Conservation (phyloP, 1,140 invertebrate species). For the Drosophila triauraria region DNA sequence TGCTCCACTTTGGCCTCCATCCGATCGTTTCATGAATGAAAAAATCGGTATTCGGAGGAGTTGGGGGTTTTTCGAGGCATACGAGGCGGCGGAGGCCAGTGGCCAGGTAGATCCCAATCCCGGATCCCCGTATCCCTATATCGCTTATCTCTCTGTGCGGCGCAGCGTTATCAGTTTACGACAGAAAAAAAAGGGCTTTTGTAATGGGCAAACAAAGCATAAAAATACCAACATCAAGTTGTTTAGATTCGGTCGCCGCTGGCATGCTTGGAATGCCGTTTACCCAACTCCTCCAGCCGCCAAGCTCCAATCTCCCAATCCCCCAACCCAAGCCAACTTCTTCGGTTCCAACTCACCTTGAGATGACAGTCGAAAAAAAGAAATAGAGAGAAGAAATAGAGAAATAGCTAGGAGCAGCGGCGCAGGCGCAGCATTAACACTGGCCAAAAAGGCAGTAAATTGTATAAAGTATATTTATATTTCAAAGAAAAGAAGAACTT, state of each 20-base stretch:
- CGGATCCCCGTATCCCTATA: neutral
- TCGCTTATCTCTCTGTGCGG: constrained; percentile 24
- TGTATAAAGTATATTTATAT: neutral
- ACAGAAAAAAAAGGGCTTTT: constrained; percentile 58
- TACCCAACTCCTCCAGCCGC: constrained; percentile 27
- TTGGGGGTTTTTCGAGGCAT: neutral
- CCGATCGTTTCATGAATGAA: constrained; percentile 57
- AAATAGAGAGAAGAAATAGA: constrained; percentile 43
- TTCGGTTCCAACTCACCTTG: constrained; percentile 40
- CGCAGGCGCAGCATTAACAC: constrained; percentile 30
- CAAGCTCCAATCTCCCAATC: constrained; percentile 6
- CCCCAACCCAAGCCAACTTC: neutral
- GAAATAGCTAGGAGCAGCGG: constrained; percentile 11
- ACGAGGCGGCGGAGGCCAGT: constrained; percentile 6
- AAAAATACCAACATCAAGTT: constrained; percentile 72
- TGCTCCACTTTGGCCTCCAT: constrained; percentile 67
- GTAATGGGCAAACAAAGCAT: constrained; percentile 76
- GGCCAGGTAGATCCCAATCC: constrained; percentile 20
- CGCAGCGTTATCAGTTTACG: constrained; percentile 43
- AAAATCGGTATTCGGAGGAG: constrained; percentile 5
- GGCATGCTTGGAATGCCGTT: constrained; percentile 73
- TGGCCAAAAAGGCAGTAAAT: neutral
- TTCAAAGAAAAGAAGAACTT: neutral
- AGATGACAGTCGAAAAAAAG: constrained; percentile 42
- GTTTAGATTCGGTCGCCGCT: constrained; percentile 61